Conservation (phyloP, 1,140 invertebrate species). For the Magallana angulata region DNA sequence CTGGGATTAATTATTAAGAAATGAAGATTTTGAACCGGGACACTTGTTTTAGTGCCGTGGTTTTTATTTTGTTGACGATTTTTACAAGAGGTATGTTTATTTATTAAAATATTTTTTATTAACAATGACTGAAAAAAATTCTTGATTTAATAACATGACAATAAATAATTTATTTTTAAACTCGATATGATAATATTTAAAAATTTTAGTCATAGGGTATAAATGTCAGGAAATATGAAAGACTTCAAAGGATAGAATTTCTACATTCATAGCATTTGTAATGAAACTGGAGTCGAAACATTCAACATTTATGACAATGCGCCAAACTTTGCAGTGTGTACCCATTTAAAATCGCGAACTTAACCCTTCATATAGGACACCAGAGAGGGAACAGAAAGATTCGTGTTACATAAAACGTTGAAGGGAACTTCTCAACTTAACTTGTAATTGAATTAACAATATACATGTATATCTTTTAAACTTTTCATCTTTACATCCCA, state of each 20-base stretch:
- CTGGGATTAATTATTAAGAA: constrained; percentile 32
- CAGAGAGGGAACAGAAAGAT: background rate
- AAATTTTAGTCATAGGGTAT: background rate
- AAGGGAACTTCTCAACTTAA: background rate
- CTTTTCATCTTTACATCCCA: background rate
- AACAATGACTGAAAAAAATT: background rate
- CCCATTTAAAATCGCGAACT: background rate
- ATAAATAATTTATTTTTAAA: background rate
- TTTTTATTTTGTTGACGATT: constrained; percentile 29
- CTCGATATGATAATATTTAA: background rate
- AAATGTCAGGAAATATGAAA: background rate
- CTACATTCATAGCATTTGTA: background rate
- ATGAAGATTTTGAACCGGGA: constrained; percentile 32
- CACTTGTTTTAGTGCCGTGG: constrained; percentile 25
- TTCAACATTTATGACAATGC: background rate
- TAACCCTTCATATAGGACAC: background rate
- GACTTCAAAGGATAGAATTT: background rate
- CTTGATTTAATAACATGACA: background rate
- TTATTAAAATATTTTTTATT: background rate
- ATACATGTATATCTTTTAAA: background rate
- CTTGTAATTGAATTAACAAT: constrained; percentile 25
- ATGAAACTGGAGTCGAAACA: constrained; percentile 6
- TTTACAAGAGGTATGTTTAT: constrained; percentile 1
- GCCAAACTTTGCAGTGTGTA: background rate
- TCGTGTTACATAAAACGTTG: background rate